A percentile compares a stretch with the other conserved stretches of the same genome.
phyloP scores from a whole-genome alignment of 2,888 invertebrate species.

The Chrysolina americana region DNA sequence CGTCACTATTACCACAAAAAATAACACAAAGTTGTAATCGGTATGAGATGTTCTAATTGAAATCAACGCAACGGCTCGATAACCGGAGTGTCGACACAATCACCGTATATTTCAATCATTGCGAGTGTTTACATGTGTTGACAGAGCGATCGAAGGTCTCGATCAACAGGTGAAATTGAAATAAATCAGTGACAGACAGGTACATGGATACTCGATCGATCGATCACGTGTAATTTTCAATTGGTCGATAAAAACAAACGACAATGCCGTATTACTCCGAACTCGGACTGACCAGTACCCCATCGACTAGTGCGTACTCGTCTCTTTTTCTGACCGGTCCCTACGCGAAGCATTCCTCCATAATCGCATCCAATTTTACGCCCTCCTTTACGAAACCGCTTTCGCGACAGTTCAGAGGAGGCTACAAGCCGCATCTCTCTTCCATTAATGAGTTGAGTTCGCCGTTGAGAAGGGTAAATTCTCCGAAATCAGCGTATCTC shows the following conservation, averaged over 20 bases:
- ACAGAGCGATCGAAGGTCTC: conserved; percentile 23
- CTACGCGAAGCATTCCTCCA: conserved; percentile 73
- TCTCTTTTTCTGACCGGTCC: conserved; percentile 70
- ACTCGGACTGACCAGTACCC: conserved; percentile 72
- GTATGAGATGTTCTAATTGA: neutral
- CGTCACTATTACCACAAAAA: conserved; percentile 27
- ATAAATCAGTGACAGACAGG: conserved; percentile 17
- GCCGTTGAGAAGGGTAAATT: conserved; percentile 71
- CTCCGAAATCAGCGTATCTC: conserved; percentile 72
- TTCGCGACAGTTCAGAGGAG: conserved; percentile 66
- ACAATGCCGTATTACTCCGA: conserved; percentile 81
- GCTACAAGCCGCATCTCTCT: conserved; percentile 82
- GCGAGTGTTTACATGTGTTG: conserved; percentile 27
- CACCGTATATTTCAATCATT: neutral
- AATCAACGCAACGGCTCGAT: neutral
- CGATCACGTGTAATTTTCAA: conserved; percentile 45
- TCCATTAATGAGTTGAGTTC: conserved; percentile 79
- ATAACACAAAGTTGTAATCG: conserved; percentile 16
- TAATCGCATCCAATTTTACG: conserved; percentile 63
- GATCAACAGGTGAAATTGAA: conserved; percentile 35
- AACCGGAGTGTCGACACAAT: conserved; percentile 1
- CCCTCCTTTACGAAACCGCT: conserved; percentile 58
- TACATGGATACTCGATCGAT: conserved; percentile 37
- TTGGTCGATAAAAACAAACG: conserved; percentile 35
- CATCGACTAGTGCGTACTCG: conserved; percentile 72